Percentiles rank a stretch among this genome's conserved stretches.
phyloP scores from a whole-genome alignment of 2,888 invertebrate genomes.

The Hirtodrosophila confusa region DNA sequence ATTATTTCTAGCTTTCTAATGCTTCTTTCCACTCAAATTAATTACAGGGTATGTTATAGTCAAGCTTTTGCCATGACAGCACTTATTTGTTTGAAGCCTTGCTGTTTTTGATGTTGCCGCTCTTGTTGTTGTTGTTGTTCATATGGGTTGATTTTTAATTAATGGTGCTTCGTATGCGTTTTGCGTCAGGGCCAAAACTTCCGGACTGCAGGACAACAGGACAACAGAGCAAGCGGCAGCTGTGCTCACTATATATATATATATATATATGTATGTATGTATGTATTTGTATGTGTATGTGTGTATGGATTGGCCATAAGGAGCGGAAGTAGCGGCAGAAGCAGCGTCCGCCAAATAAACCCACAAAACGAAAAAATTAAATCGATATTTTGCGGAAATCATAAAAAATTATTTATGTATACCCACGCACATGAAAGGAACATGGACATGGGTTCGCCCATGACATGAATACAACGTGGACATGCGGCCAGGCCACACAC shows the following conservation, averaged over 20 bases:
- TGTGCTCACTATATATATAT: conserved; percentile 21
- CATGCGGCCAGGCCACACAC: conserved; percentile 18
- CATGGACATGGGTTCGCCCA: conserved; percentile 39
- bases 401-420: conserved; percentile 74
- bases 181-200: conserved; percentile 63
- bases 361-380: conserved; percentile 52
- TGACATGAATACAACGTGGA: conserved; percentile 38
- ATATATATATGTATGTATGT: conserved; percentile 2
- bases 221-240: conserved; percentile 35
- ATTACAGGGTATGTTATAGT: conserved; percentile 1
- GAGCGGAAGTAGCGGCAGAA: conserved; percentile 42
- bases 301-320: conserved; percentile 39
- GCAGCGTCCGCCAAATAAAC: conserved; percentile 52
- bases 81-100: conserved; percentile 31
- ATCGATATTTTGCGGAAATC: conserved; percentile 71
- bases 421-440: conserved; percentile 53
- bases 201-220: conserved; percentile 38
- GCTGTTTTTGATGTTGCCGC: conserved; percentile 66
- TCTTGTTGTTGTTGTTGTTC: conserved; percentile 40
- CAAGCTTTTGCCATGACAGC: background rate
- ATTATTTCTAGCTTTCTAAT: too few relatives aligned
- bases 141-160: conserved; percentile 73
- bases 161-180: conserved; percentile 76
- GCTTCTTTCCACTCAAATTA: too few relatives aligned
- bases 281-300: conserved; percentile 14